phyloP scores from a whole-genome alignment of 2,888 invertebrate genomes.

The Trichogramma dendrolimi region DNA sequence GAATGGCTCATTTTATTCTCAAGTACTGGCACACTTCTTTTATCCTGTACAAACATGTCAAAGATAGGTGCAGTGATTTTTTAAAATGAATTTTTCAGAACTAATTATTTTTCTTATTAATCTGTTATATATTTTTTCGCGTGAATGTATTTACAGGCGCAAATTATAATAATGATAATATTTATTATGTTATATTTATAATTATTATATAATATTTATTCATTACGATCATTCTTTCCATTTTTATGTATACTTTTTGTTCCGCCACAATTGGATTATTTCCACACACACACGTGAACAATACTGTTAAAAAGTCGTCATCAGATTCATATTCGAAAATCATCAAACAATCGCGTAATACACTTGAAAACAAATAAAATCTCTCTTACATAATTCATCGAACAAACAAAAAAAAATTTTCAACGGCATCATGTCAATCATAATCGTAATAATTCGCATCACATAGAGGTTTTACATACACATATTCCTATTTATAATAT shows the following conservation, averaged over 20 bases:
- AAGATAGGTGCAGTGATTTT: too few relatives aligned
- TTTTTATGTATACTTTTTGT: slow-evolving; percentile 44
- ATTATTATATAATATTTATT: slow-evolving; percentile 34
- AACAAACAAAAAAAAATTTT: background rate
- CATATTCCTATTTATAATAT: slow-evolving; percentile 43
- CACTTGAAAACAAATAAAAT: too few relatives aligned
- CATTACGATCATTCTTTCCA: slow-evolving; percentile 37
- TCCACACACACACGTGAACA: too few relatives aligned
- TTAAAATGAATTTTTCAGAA: slow-evolving; percentile 15
- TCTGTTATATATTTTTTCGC: slow-evolving; percentile 51
- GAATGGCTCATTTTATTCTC: too few relatives aligned
- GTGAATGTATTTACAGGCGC: slow-evolving; percentile 51
- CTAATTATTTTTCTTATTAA: slow-evolving; percentile 45
- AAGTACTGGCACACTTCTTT: too few relatives aligned
- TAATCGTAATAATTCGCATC: too few relatives aligned
- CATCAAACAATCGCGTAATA: too few relatives aligned
- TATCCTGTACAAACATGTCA: too few relatives aligned
- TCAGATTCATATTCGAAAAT: too few relatives aligned
- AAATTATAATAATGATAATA: slow-evolving; percentile 46
- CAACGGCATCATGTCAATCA: too few relatives aligned
- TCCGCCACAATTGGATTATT: slow-evolving; percentile 15
- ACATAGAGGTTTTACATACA: slow-evolving; percentile 26
- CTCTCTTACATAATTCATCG: slow-evolving; percentile 33
- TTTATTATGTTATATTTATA: slow-evolving; percentile 26
- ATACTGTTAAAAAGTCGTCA: too few relatives aligned